These are phyloP conservation scores for Tauraco hartlaubi DNA, from an alignment of 2,797 vertebrate genomes.

Conservation along the genomic window DNA sequence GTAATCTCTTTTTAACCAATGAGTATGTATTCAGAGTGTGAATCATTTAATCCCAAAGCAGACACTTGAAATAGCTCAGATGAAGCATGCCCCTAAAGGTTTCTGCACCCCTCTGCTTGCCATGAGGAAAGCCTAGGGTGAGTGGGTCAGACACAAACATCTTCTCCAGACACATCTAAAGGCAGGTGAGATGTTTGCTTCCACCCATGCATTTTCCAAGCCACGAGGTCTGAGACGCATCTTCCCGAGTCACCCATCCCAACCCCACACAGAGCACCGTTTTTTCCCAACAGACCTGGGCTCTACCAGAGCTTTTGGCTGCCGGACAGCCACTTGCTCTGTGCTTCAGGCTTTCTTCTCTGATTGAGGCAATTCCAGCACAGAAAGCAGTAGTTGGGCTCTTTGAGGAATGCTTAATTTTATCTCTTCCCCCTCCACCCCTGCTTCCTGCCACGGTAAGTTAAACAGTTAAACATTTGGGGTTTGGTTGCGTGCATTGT, in stretches of 20 bases:
- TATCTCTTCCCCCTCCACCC: not conserved
- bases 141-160: not conserved
- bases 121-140: not conserved
- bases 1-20: not conserved
- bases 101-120: not conserved
- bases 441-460: not conserved
- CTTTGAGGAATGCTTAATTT: slow-evolving; percentile 7
- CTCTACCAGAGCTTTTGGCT: not conserved
- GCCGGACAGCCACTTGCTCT: not conserved
- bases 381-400: not conserved
- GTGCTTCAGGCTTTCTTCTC: not conserved
- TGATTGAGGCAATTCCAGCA: not conserved
- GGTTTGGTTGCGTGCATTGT: slow-evolving; percentile 6
- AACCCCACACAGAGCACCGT: fast-evolving
- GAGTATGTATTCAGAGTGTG: not conserved
- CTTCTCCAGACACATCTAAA: not conserved
- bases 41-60: not conserved
- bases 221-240: not conserved
- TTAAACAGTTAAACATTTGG: slow-evolving; percentile 16
- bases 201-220: not conserved
- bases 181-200: not conserved
- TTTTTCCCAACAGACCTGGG: not conserved
- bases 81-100: not conserved
- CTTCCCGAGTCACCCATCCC: not conserved
- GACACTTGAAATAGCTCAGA: not conserved